Percentiles rank a stretch among this genome's conserved stretches.
Evolutionary conservation across 2,113 vertebrate species (phyloP).

Genomic region (Axis porcinus): DNA sequence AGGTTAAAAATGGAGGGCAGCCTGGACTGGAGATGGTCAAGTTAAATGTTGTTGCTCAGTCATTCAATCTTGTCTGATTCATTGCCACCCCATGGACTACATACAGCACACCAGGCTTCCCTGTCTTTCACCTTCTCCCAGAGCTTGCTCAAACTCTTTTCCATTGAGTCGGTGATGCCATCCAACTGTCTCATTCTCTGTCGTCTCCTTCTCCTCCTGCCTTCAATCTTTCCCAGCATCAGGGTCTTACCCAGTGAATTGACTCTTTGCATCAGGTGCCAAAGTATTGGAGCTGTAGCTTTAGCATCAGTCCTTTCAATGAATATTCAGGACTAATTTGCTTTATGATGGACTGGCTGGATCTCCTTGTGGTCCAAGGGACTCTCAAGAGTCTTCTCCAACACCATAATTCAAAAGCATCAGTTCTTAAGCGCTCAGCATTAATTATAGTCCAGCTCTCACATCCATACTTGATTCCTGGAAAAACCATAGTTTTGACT

Average conservation of each 20-base stretch:
- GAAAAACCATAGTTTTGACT: not conserved
- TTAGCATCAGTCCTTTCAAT: not conserved
- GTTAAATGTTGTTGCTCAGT: fast-evolving
- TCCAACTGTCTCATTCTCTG: not conserved
- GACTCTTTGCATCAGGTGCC: not conserved
- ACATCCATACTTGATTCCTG: not conserved
- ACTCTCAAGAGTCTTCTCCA: not conserved
- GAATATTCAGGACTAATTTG: not conserved
- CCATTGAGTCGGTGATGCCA: not conserved
- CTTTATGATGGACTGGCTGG: not conserved
- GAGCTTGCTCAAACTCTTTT: not conserved
- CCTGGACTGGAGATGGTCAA: fast-evolving
- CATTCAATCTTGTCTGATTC: not conserved
- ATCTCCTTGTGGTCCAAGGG: not conserved
- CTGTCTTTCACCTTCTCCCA: not conserved
- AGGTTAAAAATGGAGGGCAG: not conserved
- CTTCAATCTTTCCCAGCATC: not conserved
- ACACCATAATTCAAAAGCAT: not conserved
- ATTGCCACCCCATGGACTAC: not conserved
- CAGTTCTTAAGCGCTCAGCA: not conserved
- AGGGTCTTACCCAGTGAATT: not conserved
- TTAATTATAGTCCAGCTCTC: not conserved
- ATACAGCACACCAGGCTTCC: not conserved
- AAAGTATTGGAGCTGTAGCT: not conserved
- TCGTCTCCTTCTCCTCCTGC: not conserved